These are phyloP conservation scores for Capreolus pygargus DNA, from an alignment of 2,113 vertebrate genomes.

Conservation along the genomic window DNA sequence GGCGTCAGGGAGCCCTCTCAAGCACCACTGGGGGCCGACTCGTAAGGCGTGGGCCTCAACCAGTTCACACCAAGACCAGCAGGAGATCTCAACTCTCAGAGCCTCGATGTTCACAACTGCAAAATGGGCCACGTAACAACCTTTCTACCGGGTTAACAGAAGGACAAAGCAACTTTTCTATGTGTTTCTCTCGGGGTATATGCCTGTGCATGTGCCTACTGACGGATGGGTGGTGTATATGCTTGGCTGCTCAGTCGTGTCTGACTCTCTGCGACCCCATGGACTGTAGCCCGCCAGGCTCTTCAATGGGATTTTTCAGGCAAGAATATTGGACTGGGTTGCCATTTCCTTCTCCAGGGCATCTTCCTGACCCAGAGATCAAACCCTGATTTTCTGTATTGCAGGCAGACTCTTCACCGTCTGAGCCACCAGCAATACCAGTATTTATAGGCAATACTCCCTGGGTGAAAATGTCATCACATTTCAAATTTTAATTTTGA, in stretches of 20 bases:
- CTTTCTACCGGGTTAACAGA: neutral
- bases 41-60: neutral
- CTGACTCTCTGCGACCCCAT: neutral
- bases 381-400: neutral
- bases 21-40: neutral
- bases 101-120: neutral
- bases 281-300: neutral
- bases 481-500: neutral
- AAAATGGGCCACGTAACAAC: neutral
- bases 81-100: neutral
- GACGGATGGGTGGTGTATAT: neutral
- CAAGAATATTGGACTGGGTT: neutral
- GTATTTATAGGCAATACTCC: neutral
- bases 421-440: neutral
- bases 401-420: neutral
- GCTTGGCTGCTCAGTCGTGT: neutral
- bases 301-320: neutral
- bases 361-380: neutral
- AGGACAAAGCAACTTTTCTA: neutral
- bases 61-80: neutral
- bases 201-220: neutral
- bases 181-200: neutral
- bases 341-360: neutral
- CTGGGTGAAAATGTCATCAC: neutral
- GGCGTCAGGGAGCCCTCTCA: neutral